A percentile compares a stretch with the other conserved stretches of the same genome.
Conservation (phyloP, 2,888 invertebrate species). For the Pristionchus fissidentatus region DNA sequence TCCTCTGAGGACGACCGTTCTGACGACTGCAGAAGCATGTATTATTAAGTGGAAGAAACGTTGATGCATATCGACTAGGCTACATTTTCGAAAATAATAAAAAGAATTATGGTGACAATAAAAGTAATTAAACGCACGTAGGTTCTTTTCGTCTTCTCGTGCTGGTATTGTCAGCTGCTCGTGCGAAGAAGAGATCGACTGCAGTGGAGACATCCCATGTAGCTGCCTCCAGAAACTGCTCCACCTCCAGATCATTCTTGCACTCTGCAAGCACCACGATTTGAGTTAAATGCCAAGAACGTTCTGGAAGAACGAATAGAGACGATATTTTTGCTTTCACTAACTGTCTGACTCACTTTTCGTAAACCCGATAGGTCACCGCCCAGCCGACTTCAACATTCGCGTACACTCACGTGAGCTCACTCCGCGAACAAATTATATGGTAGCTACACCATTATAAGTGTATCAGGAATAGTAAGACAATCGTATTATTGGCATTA, state of each 20-base stretch:
- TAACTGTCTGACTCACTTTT: no score
- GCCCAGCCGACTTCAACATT: no score
- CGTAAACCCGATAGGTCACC: no score
- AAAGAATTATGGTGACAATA: not conserved
- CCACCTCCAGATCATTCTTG: slow-evolving; percentile 49
- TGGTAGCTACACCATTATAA: no score
- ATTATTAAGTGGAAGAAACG: not conserved
- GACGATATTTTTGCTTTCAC: no score
- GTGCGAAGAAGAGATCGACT: slow-evolving; percentile 57
- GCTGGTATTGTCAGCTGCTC: not conserved
- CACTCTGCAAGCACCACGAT: not conserved
- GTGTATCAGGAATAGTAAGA: no score
- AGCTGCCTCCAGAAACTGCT: slow-evolving; percentile 57
- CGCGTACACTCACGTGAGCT: no score
- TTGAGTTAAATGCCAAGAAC: not conserved
- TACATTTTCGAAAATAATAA: not conserved
- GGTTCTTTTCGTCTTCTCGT: slow-evolving; percentile 38
- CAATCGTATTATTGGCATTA: no score
- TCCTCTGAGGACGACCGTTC: slow-evolving; percentile 1
- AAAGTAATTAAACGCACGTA: not conserved
- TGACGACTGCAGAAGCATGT: slow-evolving; percentile 18
- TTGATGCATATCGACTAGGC: not conserved
- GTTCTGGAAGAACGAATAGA: not conserved
- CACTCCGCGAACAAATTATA: no score
- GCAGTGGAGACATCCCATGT: slow-evolving; percentile 52